Evolutionary conservation across 2,797 vertebrate species (phyloP), one percentile per base, ranked within the genome.

Genomic region (Lithobates pipiens): DNA sequence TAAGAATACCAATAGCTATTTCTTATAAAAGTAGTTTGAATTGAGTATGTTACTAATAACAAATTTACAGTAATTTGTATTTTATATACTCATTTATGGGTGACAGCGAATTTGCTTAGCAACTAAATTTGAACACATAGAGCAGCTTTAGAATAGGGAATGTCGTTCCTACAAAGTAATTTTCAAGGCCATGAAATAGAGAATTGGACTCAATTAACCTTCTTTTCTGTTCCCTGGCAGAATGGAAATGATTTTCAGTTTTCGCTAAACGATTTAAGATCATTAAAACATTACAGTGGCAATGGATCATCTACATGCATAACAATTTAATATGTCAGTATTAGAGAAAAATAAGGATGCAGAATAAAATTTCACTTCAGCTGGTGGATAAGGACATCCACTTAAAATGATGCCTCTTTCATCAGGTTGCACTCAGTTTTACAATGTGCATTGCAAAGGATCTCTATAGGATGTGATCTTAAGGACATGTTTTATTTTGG

Each of bases 181-280:
- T 39, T 72, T 39, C 34, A 57, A 57, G 54, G 54, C 21, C 54
- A 57, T 72, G 70, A 23, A 42, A 36, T 72, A 29, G 21, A 39
- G 70, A 72, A 42, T n/a, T 72, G 70, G 6, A 42, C 34, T 72
- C 70, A 72, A 42, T 72, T 72, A 72, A 21, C 21, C 23, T 72
- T 42, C 6, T 34, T 42, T 25, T 57, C 29, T 61, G 27, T 61
- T 36, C 32, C 54, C n/a, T 27, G 54, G 7, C 76, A 77, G n/a
- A 27, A 10, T 39, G 16, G 21, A 76, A 46, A 42, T 46, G 34
- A 77, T 61, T 70, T 68, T 27, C 32, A 77, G 44, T 23, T 44
- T 67, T 65, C 18, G 44, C 15, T 69, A 32, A 39, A 63, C 16
- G 11, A 69, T 83, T 72, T 75, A 34, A 50, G 10, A 34, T 67